Conservation (phyloP, 2,113 vertebrate species). For the Hippocampus zosterae region DNA sequence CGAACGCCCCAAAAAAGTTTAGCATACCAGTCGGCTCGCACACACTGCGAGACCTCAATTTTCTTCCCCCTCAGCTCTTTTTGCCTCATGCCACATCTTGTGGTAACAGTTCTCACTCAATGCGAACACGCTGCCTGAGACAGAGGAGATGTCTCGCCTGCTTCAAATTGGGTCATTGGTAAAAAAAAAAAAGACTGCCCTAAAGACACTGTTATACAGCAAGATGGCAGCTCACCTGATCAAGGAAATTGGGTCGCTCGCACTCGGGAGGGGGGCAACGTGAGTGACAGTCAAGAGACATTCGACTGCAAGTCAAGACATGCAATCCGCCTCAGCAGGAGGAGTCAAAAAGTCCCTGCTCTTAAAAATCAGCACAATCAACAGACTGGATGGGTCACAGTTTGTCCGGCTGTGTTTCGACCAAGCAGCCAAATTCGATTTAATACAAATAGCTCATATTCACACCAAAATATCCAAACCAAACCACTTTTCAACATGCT, state of each 20-base stretch:
- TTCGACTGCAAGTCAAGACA: neutral
- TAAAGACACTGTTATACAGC: conserved; percentile 12
- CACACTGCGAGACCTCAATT: neutral
- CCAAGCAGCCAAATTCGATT: neutral
- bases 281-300: conserved; percentile 11
- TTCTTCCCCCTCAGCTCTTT: conserved; percentile 3
- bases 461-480: neutral
- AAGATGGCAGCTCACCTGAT: conserved; percentile 8
- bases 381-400: neutral
- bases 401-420: neutral
- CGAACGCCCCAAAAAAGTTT: no score
- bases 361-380: neutral
- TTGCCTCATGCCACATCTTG: conserved; percentile 15
- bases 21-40: neutral
- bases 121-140: conserved; percentile 3
- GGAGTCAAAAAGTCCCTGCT: neutral
- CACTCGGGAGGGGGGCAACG: neutral
- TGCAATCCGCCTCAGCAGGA: neutral
- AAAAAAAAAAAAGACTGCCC: conserved; percentile 1
- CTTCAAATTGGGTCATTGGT: conserved; percentile 10
- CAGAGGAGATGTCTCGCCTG: conserved; percentile 9
- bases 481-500: no score
- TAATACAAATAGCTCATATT: no score
- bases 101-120: conserved; percentile 16
- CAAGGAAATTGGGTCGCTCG: conserved; percentile 10